A percentile compares a stretch with the other conserved stretches of the same genome.
phyloP scores from a whole-genome alignment of 2,888 invertebrate species.

The Lordiphosa fenestrarum region DNA sequence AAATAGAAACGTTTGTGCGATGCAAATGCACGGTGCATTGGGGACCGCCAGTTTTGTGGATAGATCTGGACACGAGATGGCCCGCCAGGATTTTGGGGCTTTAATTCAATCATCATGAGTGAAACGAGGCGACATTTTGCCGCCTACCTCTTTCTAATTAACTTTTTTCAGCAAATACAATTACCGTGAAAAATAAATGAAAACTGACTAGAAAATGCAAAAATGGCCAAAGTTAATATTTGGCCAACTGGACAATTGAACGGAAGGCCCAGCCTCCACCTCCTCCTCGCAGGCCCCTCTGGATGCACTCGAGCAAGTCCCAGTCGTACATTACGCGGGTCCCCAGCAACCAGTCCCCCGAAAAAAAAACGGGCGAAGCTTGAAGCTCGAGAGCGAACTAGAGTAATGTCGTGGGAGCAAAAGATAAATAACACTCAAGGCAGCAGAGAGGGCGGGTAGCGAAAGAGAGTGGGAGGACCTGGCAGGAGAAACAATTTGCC shows the following conservation, averaged over 20 bases:
- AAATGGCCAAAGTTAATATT: conserved; percentile 68
- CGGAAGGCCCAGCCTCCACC: background rate
- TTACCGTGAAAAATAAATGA: conserved; percentile 23
- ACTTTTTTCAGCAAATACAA: conserved; percentile 35
- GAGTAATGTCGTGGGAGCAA: conserved; percentile 72
- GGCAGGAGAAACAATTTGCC: conserved; percentile 69
- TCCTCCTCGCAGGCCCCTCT: too few relatives aligned
- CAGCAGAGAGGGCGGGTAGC: conserved; percentile 29
- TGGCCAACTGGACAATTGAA: conserved; percentile 69
- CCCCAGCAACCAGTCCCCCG: conserved; percentile 25
- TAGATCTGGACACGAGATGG: too few relatives aligned
- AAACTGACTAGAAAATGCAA: conserved; percentile 41
- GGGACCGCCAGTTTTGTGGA: background rate
- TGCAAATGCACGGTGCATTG: conserved; percentile 1
- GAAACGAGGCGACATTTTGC: background rate
- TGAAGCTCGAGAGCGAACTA: conserved; percentile 51
- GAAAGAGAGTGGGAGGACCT: background rate
- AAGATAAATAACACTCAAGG: conserved; percentile 74
- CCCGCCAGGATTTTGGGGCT: too few relatives aligned
- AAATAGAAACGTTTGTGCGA: conserved; percentile 38
- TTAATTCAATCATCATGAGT: background rate
- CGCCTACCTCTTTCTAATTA: conserved; percentile 8
- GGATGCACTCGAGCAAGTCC: conserved; percentile 20
- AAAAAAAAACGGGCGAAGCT: conserved; percentile 31
- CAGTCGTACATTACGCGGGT: conserved; percentile 50